phyloP scores from a whole-genome alignment of 1,140 invertebrate species.

The Brachionus paranguensis region DNA sequence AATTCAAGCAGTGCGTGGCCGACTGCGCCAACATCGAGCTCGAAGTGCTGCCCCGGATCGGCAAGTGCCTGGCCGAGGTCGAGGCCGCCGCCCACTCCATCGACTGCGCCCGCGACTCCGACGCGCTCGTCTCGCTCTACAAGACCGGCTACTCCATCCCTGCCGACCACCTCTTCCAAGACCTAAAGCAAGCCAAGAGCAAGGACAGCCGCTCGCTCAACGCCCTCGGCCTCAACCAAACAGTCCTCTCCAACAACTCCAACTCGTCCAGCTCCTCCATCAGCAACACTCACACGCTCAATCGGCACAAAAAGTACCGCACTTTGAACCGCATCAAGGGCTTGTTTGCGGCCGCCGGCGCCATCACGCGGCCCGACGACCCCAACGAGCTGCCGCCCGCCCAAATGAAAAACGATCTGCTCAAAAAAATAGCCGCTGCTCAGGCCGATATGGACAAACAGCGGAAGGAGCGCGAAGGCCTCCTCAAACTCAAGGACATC shows the following conservation, averaged over 20 bases:
- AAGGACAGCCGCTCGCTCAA: background rate
- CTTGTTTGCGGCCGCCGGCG: background rate
- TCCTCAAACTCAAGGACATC: background rate
- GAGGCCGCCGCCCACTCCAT: background rate
- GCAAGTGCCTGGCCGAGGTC: background rate
- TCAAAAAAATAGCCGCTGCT: background rate
- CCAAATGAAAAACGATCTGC: background rate
- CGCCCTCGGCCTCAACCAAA: background rate
- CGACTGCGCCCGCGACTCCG: background rate
- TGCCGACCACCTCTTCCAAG: background rate
- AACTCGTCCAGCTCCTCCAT: background rate
- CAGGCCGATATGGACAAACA: background rate
- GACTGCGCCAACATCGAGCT: background rate
- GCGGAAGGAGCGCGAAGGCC: constrained; percentile 9
- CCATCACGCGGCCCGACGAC: background rate
- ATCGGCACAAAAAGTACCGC: constrained; percentile 25
- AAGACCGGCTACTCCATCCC: constrained; percentile 26
- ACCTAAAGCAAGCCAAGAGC: background rate
- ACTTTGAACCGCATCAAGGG: constrained; percentile 31
- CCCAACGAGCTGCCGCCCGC: background rate
- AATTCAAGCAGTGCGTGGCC: background rate
- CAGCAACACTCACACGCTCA: background rate
- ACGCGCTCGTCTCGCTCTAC: background rate
- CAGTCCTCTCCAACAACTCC: background rate
- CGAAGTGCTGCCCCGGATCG: constrained; percentile 16